Evolutionary conservation across 2,888 invertebrate species (phyloP).

Genomic region (Scaptomyza flava): DNA sequence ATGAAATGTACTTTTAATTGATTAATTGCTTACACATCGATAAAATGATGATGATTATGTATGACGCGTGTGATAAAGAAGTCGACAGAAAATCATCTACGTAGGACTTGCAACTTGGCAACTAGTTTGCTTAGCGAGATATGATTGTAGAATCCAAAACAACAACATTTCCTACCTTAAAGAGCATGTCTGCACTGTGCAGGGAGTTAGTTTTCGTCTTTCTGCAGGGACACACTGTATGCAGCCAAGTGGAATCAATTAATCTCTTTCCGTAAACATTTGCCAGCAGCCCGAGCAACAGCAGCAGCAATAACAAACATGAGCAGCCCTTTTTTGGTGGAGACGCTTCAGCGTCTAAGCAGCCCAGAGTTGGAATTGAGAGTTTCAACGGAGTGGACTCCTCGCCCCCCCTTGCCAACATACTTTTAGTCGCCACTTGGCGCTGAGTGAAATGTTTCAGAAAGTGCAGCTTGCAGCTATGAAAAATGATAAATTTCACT

Average conservation of each 20-base stretch:
- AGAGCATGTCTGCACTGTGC: conserved; percentile 2
- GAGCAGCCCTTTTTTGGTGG: conserved; percentile 24
- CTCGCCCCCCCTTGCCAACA: conserved; percentile 1
- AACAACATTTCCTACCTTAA: conserved; percentile 40
- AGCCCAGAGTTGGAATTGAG: conserved; percentile 44
- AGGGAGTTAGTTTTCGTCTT: background rate
- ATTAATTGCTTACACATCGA: conserved; percentile 20
- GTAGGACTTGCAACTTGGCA: too few relatives aligned
- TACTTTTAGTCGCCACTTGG: conserved; percentile 27
- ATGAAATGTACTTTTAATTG: conserved; percentile 13
- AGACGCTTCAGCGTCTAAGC: conserved; percentile 66
- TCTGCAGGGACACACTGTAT: conserved; percentile 68
- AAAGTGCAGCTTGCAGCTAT: conserved; percentile 80
- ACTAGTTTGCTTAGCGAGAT: background rate
- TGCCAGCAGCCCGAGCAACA: conserved; percentile 58
- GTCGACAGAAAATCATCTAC: too few relatives aligned
- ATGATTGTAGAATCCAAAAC: conserved; percentile 15
- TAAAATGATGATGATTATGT: conserved; percentile 1
- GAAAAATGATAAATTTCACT: conserved; percentile 80
- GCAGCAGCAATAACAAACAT: conserved; percentile 50
- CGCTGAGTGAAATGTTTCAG: conserved; percentile 80
- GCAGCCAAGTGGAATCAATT: conserved; percentile 81
- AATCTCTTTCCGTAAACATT: conserved; percentile 78
- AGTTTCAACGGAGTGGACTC: background rate
- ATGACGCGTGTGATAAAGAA: too few relatives aligned